Base-by-base conservation (phyloP, 2,113 vertebrate genomes). In the Elanus axillaris region DNA sequence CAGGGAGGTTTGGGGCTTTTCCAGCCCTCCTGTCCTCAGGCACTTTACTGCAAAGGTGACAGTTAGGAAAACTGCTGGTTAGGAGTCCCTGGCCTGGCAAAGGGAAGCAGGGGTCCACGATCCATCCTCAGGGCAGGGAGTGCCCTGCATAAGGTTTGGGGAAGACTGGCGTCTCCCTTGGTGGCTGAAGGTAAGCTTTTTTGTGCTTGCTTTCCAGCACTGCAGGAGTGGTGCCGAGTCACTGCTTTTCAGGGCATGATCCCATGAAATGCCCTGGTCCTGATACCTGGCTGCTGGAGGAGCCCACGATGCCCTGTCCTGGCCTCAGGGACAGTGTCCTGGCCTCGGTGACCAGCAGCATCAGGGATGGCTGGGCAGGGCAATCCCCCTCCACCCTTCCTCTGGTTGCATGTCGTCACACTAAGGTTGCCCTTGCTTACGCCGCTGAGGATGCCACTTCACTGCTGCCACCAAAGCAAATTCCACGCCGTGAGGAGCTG, bases 181-280 rank as follows among this genome's bases (percentile, higher is more conserved):
- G 32, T 14, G 40, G 9, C 36, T 14, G 32, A 26, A 40, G 60
- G 11, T 15, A 7, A 13, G 34, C 17, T 84, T 45, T 45, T 67
- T 68, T 4, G 0, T 0, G 0, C 32, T 32, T 75, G 27, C 29
- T 80, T 78, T 40, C 47, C 53, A 42, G 63, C 21, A 6, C 8
- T 34, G 36, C 36, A 34, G 68, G 52, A 47, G 25, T 16, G 40
- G 16, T 1, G 10, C 11, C 6, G 45, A 77, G 17, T 48, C n/a
- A 22, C 34, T 62, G 64, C 25, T 92, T 64, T 74, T 52, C 45
- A 36, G 58, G 29, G 11, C 48, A 43, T 58, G 27, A 80, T 60
- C 59, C 56, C 19, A 11, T 25, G 58, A 50, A 64, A 52, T 53
- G n/a, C 20, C 40, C 6, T 3, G 3, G 7, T 62, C n/a, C 71